Conservation (phyloP, 2,797 vertebrate genomes). For the Saxicola maurus region DNA sequence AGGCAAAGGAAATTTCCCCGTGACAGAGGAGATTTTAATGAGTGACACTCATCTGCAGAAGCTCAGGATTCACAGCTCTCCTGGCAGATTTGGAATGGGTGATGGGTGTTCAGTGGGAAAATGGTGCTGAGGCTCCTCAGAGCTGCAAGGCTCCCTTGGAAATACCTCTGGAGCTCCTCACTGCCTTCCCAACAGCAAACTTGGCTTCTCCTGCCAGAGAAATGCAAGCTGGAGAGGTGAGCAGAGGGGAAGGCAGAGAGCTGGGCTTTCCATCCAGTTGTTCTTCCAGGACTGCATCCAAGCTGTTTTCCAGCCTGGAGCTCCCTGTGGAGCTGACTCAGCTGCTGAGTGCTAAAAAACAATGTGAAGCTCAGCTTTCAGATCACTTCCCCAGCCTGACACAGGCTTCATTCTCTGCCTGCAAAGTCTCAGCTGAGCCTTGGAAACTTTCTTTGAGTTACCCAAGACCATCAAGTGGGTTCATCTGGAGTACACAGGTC, state of each 20-base stretch:
- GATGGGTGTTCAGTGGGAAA: neutral
- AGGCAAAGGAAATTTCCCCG: neutral
- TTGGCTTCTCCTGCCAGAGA: neutral
- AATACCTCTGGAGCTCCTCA: neutral
- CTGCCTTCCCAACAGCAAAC: neutral
- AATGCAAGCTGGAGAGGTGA: neutral
- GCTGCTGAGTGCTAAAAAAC: neutral
- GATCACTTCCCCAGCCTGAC: neutral
- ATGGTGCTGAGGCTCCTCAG: neutral
- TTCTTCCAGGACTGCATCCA: slow-evolving; percentile 26
- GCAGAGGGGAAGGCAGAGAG: neutral
- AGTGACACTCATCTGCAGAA: neutral
- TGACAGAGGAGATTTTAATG: neutral
- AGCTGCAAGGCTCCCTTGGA: neutral
- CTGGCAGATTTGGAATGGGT: neutral
- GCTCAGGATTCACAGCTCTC: neutral
- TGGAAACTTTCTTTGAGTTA: neutral
- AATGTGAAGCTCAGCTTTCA: slow-evolving; percentile 1
- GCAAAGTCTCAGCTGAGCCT: neutral
- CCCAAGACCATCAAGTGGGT: neutral
- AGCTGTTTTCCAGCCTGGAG: neutral
- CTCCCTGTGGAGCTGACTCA: slow-evolving; percentile 35
- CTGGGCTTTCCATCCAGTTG: slow-evolving; percentile 29
- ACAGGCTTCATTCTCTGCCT: neutral
- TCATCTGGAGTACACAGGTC: slow-evolving; percentile 24